Base-by-base conservation (phyloP, 2,888 invertebrate species). In the Cacoxenus indagator region DNA sequence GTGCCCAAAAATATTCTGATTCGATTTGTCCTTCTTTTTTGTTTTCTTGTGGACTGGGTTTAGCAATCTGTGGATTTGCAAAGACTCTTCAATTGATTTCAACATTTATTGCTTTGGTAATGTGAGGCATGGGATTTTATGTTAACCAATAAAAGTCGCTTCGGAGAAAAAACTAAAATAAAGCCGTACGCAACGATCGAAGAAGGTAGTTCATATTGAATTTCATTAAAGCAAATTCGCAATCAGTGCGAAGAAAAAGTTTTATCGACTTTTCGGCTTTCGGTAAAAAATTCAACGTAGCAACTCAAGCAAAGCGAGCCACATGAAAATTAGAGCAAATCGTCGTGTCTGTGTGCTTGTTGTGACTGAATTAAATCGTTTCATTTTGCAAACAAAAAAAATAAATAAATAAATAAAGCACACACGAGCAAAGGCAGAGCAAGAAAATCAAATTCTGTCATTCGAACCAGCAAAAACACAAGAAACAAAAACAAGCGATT, bases 81-180 rank as follows among this genome's bases (percentile, higher is more conserved):
- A 84, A 84, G 78, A n/a, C 75, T 77, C 78, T 81, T 83, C 84
- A 84, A 83, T 83, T 83, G 82, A 83, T 84, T 83, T 71, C 70
- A 82, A 78, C 82, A 81, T 83, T 83, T 83, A 83, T 83, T 84
- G 84, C 82, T 81, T 78, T 75, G 78, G 76, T 73, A 76, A 79
- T 76, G 73, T 59, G 68, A 69, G 72, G 70, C 73, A 54, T 73
- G 80, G 75, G 75, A 75, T 55, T 59, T 55, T 64, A 64, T 54
- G 68, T 31, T 59, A 59, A 17, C 31, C 17, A 29, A 55, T 55
- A 55, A 55, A 55, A 55, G 8, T 26, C 27, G 17, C 48, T n/a
- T 14, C 24, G 55, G n/a, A 55, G n/a, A 31, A 24, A 51, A 54
- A 62, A 19, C 24, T 17, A 29, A 51, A 43, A 37, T 14, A 0